Percentiles rank a stretch among this genome's conserved stretches.
Conservation (phyloP, 2,888 invertebrate species). For the Callimorpha dominula region DNA sequence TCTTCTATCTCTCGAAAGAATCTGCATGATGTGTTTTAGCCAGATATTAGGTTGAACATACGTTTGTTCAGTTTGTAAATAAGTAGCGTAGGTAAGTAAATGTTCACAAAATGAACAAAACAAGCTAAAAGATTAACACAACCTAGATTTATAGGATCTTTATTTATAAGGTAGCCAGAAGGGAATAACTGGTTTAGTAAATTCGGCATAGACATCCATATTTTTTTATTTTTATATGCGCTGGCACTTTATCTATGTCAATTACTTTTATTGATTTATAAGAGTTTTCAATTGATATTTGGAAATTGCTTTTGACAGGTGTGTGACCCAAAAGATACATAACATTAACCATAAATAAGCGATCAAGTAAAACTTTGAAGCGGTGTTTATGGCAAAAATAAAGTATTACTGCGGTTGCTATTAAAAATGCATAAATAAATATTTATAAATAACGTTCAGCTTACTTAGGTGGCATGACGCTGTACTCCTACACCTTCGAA, state of each 20-base stretch:
- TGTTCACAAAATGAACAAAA: too few relatives aligned
- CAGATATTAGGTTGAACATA: too few relatives aligned
- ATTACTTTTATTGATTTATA: not conserved
- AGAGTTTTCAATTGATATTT: not conserved
- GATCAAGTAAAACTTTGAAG: slow-evolving; percentile 11
- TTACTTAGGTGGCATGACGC: slow-evolving; percentile 85
- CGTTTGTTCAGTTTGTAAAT: too few relatives aligned
- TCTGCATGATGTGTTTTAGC: too few relatives aligned
- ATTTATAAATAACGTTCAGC: slow-evolving; percentile 58
- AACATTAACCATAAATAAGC: slow-evolving; percentile 1
- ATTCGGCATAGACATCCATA: too few relatives aligned
- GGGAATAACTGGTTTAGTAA: too few relatives aligned
- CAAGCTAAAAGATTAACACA: too few relatives aligned
- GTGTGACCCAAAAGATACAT: not conserved
- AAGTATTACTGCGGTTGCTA: not conserved
- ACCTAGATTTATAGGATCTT: too few relatives aligned
- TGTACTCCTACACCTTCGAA: slow-evolving; percentile 77
- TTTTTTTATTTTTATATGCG: not conserved
- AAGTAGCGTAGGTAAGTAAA: too few relatives aligned
- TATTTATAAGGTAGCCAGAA: too few relatives aligned
- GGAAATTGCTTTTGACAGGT: not conserved
- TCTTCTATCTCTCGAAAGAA: too few relatives aligned
- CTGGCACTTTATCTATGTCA: not conserved
- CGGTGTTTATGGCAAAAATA: slow-evolving; percentile 11
- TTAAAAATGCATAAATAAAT: slow-evolving; percentile 32